Evolutionary conservation across 2,888 invertebrate species (phyloP).

Genomic region (Endomychus coccineus): DNA sequence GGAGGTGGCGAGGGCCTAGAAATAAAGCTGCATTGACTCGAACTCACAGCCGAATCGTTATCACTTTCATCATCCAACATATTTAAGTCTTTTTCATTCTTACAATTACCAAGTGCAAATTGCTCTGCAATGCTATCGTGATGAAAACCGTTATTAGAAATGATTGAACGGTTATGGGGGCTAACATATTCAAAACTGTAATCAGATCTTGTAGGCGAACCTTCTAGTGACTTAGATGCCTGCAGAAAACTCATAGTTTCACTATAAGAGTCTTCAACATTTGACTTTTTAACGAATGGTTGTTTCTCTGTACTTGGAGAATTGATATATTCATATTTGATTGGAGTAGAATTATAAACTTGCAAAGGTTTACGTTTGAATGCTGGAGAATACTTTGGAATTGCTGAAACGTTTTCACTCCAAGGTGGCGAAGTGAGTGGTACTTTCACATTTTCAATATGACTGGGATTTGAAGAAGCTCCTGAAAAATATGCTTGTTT

Average conservation of each 20-base stretch:
- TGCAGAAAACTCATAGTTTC: slow-evolving; percentile 30
- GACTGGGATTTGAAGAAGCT: slow-evolving; percentile 26
- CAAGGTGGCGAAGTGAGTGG: slow-evolving; percentile 36
- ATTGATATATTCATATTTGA: slow-evolving; percentile 1
- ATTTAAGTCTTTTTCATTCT: slow-evolving; percentile 13
- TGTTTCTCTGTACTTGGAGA: slow-evolving; percentile 8
- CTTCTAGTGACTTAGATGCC: slow-evolving; percentile 51
- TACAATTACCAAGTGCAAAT: slow-evolving; percentile 10
- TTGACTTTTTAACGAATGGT: slow-evolving; percentile 15
- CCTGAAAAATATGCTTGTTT: slow-evolving; percentile 17
- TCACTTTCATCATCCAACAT: slow-evolving; percentile 63
- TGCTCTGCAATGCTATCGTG: slow-evolving; percentile 2
- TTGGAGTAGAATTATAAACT: slow-evolving; percentile 44
- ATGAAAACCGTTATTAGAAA: slow-evolving; percentile 7
- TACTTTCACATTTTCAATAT: slow-evolving; percentile 24
- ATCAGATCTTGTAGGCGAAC: slow-evolving; percentile 52
- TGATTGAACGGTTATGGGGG: slow-evolving; percentile 20
- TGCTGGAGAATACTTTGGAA: slow-evolving; percentile 76
- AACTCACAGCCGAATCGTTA: slow-evolving; percentile 83
- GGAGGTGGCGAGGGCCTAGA: slow-evolving; percentile 68
- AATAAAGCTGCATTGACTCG: slow-evolving; percentile 70
- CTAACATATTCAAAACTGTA: slow-evolving; percentile 50
- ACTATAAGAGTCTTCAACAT: slow-evolving; percentile 24
- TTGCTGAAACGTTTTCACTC: slow-evolving; percentile 40
- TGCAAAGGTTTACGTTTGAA: slow-evolving; percentile 70